phyloP scores from a whole-genome alignment of 2,888 invertebrate species.

The Agriopis marginaria region DNA sequence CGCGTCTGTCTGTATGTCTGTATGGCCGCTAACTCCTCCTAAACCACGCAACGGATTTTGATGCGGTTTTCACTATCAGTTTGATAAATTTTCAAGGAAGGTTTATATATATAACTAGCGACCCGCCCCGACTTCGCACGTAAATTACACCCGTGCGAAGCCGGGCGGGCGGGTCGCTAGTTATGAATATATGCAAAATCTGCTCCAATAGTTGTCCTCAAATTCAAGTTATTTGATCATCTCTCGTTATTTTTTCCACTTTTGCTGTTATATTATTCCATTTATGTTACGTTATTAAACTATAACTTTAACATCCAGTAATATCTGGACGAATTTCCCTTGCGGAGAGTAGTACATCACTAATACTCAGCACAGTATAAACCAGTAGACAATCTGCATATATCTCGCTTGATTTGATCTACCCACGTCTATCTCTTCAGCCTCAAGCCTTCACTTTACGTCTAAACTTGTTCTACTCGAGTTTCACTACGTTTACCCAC shows the following conservation, averaged over 20 bases:
- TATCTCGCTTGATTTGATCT: slow-evolving; percentile 14
- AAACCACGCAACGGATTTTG: too few species aligned
- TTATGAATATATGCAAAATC: neutral
- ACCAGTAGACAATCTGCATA: slow-evolving; percentile 22
- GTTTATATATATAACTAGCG: too few species aligned
- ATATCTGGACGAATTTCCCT: slow-evolving; percentile 35
- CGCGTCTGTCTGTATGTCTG: too few species aligned
- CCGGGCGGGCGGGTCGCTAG: too few species aligned
- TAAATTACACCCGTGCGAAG: too few species aligned
- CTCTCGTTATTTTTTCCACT: neutral
- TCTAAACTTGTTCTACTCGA: slow-evolving; percentile 10
- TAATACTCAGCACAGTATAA: slow-evolving; percentile 3
- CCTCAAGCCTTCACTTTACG: slow-evolving; percentile 11
- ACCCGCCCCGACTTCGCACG: too few species aligned
- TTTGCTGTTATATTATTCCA: slow-evolving; percentile 1
- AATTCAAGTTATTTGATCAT: neutral
- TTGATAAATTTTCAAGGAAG: too few species aligned
- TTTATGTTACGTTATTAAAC: slow-evolving; percentile 14
- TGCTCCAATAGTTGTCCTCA: neutral
- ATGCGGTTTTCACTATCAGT: too few species aligned
- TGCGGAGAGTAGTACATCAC: slow-evolving; percentile 30
- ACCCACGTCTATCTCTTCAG: slow-evolving; percentile 9
- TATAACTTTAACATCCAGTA: slow-evolving; percentile 21
- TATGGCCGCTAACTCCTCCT: too few species aligned
- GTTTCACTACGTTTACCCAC: slow-evolving; percentile 7